A percentile compares a stretch with the other conserved stretches of the same genome.
These are phyloP conservation scores for Oreochromis tanganicae DNA, from an alignment of 2,113 vertebrate species.

Conservation along the genomic window DNA sequence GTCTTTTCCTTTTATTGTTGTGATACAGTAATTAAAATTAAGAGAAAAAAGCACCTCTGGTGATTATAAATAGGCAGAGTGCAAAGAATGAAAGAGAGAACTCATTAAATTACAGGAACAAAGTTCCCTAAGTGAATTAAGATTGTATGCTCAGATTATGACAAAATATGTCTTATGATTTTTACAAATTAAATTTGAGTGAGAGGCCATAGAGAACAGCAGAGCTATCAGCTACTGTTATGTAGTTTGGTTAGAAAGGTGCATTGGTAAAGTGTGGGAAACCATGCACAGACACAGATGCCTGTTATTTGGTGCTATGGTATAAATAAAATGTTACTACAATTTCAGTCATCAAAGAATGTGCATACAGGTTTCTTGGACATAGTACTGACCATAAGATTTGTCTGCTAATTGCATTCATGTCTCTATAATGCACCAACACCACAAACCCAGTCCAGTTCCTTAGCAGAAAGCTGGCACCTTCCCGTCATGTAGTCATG, in stretches of 20 bases:
- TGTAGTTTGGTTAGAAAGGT: not conserved
- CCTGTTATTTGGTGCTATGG: not conserved
- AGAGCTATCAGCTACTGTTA: not conserved
- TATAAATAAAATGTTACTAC: not conserved
- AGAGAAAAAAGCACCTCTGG: not conserved
- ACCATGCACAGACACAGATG: not conserved
- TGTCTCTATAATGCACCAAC: not conserved
- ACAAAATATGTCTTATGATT: not conserved
- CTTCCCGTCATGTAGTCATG: not conserved
- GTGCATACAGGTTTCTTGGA: not conserved
- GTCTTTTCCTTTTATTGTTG: not conserved
- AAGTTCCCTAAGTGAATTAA: not conserved
- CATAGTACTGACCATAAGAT: not conserved
- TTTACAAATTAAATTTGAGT: not conserved
- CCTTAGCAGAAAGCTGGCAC: not conserved
- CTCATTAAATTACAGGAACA: not conserved
- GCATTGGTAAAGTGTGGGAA: not conserved
- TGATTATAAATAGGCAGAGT: not conserved
- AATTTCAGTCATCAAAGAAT: not conserved
- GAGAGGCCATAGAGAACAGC: not conserved
- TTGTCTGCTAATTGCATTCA: not conserved
- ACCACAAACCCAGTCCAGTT: not conserved
- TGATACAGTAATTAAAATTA: constrained; percentile 31
- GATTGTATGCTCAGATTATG: not conserved
- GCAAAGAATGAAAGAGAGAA: not conserved